These are phyloP conservation scores for Picathartes gymnocephalus DNA, from an alignment of 2,113 vertebrate species.

Conservation along the genomic window DNA sequence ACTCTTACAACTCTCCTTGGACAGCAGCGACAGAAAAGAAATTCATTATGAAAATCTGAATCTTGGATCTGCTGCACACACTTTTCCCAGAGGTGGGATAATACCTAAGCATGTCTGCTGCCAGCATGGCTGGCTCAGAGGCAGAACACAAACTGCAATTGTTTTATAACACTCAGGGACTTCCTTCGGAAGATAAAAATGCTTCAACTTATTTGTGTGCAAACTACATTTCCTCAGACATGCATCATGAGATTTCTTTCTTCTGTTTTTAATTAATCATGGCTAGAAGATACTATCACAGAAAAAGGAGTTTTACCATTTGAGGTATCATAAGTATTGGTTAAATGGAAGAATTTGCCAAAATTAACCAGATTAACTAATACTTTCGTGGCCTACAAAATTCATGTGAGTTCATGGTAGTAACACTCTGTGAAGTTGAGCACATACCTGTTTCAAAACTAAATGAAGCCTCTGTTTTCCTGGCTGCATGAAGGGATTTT, in stretches of 20 bases:
- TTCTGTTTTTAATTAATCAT: neutral
- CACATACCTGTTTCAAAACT: neutral
- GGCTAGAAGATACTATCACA: neutral
- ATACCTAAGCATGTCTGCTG: neutral
- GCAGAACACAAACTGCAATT: slow-evolving; percentile 1
- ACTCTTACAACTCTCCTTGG: neutral
- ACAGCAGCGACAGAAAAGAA: neutral
- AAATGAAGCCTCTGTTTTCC: neutral
- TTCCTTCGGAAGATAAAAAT: neutral
- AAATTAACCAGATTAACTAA: neutral
- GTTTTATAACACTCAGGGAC: neutral
- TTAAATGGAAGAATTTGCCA: neutral
- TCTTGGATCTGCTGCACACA: neutral
- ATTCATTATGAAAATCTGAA: slow-evolving; percentile 12
- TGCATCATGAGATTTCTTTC: neutral
- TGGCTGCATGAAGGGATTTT: neutral
- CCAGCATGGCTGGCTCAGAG: neutral
- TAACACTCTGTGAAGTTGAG: neutral
- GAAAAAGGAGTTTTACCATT: neutral
- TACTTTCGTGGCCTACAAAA: neutral
- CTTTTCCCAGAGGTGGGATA: slow-evolving; percentile 30
- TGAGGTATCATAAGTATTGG: neutral
- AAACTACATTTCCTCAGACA: neutral
- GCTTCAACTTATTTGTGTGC: neutral
- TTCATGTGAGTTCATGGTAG: neutral